Percentiles rank a stretch among this genome's conserved stretches.
phyloP scores from a whole-genome alignment of 37 sponge, comb jelly and placozoan species.

The Lycopodina hypogea region DNA sequence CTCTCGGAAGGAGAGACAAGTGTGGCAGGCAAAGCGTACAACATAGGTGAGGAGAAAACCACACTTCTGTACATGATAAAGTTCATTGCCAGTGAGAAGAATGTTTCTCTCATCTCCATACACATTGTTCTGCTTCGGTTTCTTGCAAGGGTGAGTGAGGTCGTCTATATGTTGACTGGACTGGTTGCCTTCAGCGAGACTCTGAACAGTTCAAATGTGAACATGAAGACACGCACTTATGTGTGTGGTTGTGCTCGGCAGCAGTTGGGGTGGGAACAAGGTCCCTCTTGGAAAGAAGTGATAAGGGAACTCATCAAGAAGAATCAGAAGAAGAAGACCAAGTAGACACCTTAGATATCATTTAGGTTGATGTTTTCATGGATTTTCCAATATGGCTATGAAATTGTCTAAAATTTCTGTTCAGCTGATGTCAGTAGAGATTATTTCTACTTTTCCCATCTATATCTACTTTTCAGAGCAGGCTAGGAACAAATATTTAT shows the following conservation, averaged over 20 bases:
- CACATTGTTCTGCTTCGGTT: slow-evolving; percentile 15
- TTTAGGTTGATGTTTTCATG: too few species aligned
- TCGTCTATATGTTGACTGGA: slow-evolving; percentile 25
- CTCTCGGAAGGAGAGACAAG: not conserved
- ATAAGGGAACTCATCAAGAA: slow-evolving; percentile 13
- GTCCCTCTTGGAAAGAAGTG: slow-evolving; percentile 23
- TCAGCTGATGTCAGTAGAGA: too few species aligned
- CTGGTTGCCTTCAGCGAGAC: not conserved
- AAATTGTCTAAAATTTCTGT: too few species aligned
- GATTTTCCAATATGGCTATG: too few species aligned
- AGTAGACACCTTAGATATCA: too few species aligned
- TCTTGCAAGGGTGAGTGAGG: slow-evolving; percentile 22
- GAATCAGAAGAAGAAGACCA: slow-evolving; percentile 15
- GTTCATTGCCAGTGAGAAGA: not conserved
- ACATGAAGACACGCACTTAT: slow-evolving; percentile 15
- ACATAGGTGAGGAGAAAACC: not conserved
- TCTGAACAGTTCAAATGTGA: not conserved
- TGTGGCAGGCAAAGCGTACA: slow-evolving; percentile 44
- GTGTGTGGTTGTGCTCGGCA: slow-evolving; percentile 9
- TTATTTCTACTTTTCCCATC: too few species aligned
- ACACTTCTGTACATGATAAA: not conserved
- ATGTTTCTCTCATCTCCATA: not conserved
- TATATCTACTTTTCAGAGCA: too few species aligned
- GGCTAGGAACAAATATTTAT: too few species aligned
- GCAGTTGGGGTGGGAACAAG: slow-evolving; percentile 45